Evolutionary conservation across 2,113 vertebrate species (phyloP), one percentile per base, ranked within the genome.

Genomic region (Labeo catla): DNA sequence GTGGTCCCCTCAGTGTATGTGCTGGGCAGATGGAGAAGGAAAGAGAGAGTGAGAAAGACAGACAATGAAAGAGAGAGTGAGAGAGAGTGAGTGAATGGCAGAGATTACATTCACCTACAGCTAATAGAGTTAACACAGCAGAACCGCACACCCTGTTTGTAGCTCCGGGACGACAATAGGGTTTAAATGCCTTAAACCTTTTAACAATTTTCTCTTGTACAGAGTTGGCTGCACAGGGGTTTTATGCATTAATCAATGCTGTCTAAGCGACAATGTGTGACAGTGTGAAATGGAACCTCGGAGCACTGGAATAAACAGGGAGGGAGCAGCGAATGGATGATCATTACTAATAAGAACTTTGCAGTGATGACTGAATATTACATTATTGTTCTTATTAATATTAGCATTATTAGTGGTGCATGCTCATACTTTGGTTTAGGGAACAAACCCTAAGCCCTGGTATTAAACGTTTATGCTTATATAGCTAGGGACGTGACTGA

Each of bases 81-180:
- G 54, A 68, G 63, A 76, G 39, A 39, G n/a, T 79, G 57, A 61
- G 59, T 39, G 63, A 52, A 57, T 47, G 76, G 81, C 19, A 76
- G 65, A 81, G 84, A 89, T 89, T 83, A 87, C 70, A 79, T 84
- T 83, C 86, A 84, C 89, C 84, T 86, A 78, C 50, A 85, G 87
- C 84, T 87, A 88, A 88, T 87, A 84, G 83, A 78, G 86, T 83
- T 65, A 57, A 87, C 81, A 81, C 54, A 81, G 84, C 83, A 80
- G 86, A 87, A 86, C 83, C 77, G 84, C 85, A 65, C 86, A 86
- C 89, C 83, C 59, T 87, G 89, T 85, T 91, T 91, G 90, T 89
- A 92, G 89, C 81, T 89, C 50, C 89, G 86, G 90, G 92, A 91
- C 90, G 87, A 91, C 90, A 92, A 93, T 93, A 84, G 85, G 90